Base-by-base conservation (phyloP, 2,888 invertebrate species). In the Malthinus flaveolus region DNA sequence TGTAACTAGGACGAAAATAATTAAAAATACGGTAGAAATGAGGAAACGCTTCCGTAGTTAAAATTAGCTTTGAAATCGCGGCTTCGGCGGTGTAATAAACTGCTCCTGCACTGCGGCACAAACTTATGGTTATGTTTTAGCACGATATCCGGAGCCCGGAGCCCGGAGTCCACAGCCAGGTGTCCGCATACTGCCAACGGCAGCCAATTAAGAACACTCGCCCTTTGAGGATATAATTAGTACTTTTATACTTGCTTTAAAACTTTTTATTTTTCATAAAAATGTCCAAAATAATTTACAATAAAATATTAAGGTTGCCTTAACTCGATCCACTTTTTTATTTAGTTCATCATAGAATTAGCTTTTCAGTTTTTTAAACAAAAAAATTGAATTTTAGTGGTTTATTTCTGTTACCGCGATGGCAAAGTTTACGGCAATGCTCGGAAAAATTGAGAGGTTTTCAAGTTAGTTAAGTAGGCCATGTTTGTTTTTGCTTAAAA, bases 31-130 rank as follows among this genome's bases (percentile, higher is more conserved):
- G 36, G 49, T 49, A 15, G 49, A 50, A 49, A 39, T 49, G 39
- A 54, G 35, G 47, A 35, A 53, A 36, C 49, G 44, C 49, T 54
- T 54, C 61, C 59, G 59, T 63, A 57, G 55, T 49, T 63, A 56
- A 63, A 64, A 62, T 61, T 57, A 56, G 59, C 49, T 64, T 61
- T 52, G 61, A 56, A 59, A 83, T 85, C 82, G 84, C 74, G 58
- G 56, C 37, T 57, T 54, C 54, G 11, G 62, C 48, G 56, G 56
- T 53, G 61, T 54, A 63, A 63, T 61, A 60, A 65, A 65, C 62
- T 58, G 61, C 54, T 59, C 51, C 65, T 65, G 65, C 63, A 65
- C 54, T 65, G 65, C 65, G 62, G 60, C 62, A 62, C 51, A 55
- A 59, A 53, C 49, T 51, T 53, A 51, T 45, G 56, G 56, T 52